A percentile compares a stretch with the other conserved stretches of the same genome.
These are phyloP conservation scores for Carcinoscorpius rotundicauda DNA, from an alignment of 1,140 invertebrate species.

Conservation along the genomic window DNA sequence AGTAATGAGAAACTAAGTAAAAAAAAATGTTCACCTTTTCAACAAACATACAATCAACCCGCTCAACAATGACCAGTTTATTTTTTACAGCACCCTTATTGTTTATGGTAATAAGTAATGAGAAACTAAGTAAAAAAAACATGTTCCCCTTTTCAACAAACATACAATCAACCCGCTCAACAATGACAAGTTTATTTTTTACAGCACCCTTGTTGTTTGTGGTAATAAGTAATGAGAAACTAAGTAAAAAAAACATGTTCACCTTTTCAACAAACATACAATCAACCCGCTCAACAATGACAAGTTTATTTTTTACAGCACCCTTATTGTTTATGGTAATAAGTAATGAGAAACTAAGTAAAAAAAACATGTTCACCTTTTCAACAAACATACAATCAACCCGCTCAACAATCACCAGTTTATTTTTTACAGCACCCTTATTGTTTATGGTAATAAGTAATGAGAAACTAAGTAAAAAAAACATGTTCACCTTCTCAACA, in stretches of 20 bases:
- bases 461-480: background rate
- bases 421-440: conserved; percentile 44
- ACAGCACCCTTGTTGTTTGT: conserved; percentile 44
- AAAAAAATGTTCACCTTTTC: conserved; percentile 56
- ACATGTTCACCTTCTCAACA: conserved; percentile 60
- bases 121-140: too few relatives aligned
- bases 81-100: conserved; percentile 49
- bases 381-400: conserved; percentile 93
- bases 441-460: conserved; percentile 42
- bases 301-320: conserved; percentile 58
- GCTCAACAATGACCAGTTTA: conserved; percentile 67
- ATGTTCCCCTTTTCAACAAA: conserved; percentile 75
- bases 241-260: conserved; percentile 2
- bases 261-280: conserved; percentile 95
- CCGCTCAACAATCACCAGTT: conserved; percentile 75
- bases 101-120: too few relatives aligned
- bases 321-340: conserved; percentile 43
- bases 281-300: conserved; percentile 71
- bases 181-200: conserved; percentile 63
- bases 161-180: conserved; percentile 82
- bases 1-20: too few relatives aligned
- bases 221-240: conserved; percentile 19
- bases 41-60: conserved; percentile 90
- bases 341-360: too few relatives aligned
- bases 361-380: conserved; percentile 44